Evolutionary conservation across 2,797 vertebrate genomes (phyloP), one percentile per base, ranked within the genome.

Genomic region (Huso huso): DNA sequence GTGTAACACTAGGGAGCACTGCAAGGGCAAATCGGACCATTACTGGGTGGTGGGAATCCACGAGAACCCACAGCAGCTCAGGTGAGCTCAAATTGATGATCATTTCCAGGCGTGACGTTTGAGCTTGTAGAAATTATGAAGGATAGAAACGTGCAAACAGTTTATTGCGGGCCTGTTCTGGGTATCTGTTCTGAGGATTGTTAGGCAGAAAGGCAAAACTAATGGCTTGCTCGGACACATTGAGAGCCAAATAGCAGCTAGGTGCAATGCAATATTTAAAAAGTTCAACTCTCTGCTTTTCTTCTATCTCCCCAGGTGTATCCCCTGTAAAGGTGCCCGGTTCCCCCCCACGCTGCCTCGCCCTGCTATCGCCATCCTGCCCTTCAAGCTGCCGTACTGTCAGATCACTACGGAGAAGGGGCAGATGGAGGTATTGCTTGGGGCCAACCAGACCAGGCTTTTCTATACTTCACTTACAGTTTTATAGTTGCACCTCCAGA

Each of bases 311-410:
- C 13, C 51, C 83, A 99, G 96, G 87, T 99, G 96, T 69, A 94
- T 99, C 70, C 70, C 94, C 0, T 99, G 97, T 71, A 99, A 99
- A 90, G 95, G 96, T 67, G 90, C 96, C 37, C 85, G 91, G 1
- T 98, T 93, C 68, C 97, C 96, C 68, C 97, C 96, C 13, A 99
- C 95, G 0, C 90, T 99, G 51, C 97, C 96, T 48, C 88, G 96
- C 10, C 97, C 97, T 1, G 94, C 94, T 0, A 91, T 98, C 58
- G 92, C 89, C 10, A 77, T 99, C 74, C 79, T 99, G 67, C 77
- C 94, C 53, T 97, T 97, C 75, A 83, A 89, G 13, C 86, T 99
- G 67, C 97, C 95, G 1, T 90, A 93, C 68, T 99, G 96, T 74
- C 97, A 99, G 81, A 88, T 79, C 57, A 50, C 79, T 69, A 98